Evolutionary conservation across 2,888 invertebrate genomes (phyloP).

Genomic region (Xestia c-nigrum): DNA sequence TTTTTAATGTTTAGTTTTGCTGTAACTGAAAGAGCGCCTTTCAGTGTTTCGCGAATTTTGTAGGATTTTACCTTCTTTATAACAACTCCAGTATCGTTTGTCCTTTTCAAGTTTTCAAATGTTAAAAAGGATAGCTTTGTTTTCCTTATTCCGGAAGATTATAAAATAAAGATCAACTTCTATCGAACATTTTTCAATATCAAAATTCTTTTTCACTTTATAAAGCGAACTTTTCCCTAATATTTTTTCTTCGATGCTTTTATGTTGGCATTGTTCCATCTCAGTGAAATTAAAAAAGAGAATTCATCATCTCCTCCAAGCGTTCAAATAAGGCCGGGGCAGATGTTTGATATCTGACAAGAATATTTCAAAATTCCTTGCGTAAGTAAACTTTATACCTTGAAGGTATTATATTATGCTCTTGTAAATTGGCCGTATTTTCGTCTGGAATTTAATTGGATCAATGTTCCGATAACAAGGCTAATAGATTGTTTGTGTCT

Average conservation of each 20-base stretch:
- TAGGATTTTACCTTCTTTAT: neutral
- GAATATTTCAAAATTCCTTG: slow-evolving; percentile 31
- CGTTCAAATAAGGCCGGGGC: slow-evolving; percentile 45
- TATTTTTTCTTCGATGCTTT: slow-evolving; percentile 60
- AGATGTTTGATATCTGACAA: slow-evolving; percentile 47
- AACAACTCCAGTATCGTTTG: neutral
- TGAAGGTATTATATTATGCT: slow-evolving; percentile 20
- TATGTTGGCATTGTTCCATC: slow-evolving; percentile 64
- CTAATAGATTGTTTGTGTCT: neutral
- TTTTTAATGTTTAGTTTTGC: neutral
- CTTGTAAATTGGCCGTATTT: slow-evolving; percentile 14
- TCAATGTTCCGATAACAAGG: slow-evolving; percentile 13
- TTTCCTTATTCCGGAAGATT: slow-evolving; percentile 29
- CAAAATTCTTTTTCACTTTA: slow-evolving; percentile 19
- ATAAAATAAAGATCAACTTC: slow-evolving; percentile 25
- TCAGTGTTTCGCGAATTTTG: neutral
- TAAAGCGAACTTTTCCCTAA: slow-evolving; percentile 28
- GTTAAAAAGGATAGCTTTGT: neutral
- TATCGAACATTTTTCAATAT: slow-evolving; percentile 46
- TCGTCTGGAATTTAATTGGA: slow-evolving; percentile 21
- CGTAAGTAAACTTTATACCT: slow-evolving; percentile 21
- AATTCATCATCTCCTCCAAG: slow-evolving; percentile 55
- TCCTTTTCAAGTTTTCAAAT: neutral
- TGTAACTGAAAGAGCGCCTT: neutral
- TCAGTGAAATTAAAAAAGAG: slow-evolving; percentile 60